These are phyloP conservation scores for Macrophya alboannulata DNA, from an alignment of 2,888 invertebrate genomes.

Conservation along the genomic window DNA sequence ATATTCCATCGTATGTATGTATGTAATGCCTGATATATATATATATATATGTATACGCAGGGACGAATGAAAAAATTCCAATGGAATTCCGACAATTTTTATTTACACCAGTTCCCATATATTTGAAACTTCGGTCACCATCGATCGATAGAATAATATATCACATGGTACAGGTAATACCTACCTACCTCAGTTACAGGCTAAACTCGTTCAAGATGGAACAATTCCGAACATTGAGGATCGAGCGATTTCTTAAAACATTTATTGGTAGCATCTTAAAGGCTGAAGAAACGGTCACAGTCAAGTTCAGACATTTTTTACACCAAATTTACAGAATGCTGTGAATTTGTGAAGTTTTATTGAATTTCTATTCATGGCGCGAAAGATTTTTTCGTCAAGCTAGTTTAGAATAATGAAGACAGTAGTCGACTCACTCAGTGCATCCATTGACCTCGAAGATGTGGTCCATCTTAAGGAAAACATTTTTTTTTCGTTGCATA, in stretches of 20 bases:
- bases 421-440: neutral
- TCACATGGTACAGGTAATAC: neutral
- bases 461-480: neutral
- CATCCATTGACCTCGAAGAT: neutral
- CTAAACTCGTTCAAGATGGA: neutral
- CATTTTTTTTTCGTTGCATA: neutral
- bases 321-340: neutral
- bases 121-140: neutral
- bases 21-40: neutral
- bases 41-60: neutral
- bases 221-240: neutral
- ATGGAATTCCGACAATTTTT: neutral
- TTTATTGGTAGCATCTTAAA: neutral
- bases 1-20: slow-evolving; percentile 7
- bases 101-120: neutral
- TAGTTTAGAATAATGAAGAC: neutral
- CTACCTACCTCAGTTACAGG: neutral
- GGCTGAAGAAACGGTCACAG: too few species aligned
- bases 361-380: too few species aligned
- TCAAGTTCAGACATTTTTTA: neutral
- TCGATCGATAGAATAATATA: neutral
- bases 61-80: neutral
- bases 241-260: neutral
- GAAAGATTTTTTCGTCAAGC: neutral
- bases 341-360: too few species aligned